phyloP scores from a whole-genome alignment of 1,140 invertebrate species.

The Papilio aristodemus region DNA sequence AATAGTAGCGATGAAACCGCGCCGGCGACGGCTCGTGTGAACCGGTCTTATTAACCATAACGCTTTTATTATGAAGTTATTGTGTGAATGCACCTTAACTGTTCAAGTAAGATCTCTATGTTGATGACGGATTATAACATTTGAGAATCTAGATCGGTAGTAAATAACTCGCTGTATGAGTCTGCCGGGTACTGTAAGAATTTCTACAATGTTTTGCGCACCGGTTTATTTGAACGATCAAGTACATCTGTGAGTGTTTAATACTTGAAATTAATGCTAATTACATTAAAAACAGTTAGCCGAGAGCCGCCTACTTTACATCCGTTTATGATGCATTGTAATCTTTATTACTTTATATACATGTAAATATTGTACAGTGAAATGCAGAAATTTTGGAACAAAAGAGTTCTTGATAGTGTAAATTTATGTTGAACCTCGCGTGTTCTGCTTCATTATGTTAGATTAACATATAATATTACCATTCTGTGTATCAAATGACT shows the following conservation, averaged over 20 bases:
- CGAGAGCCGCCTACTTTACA: background rate
- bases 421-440: conserved; percentile 35
- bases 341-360: background rate
- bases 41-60: conserved; percentile 47
- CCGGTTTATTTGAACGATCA: background rate
- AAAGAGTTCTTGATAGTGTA: too few species aligned
- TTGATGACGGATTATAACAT: conserved; percentile 14
- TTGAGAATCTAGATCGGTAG: conserved; percentile 8
- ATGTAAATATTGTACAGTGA: background rate
- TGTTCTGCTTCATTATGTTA: conserved; percentile 47
- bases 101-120: conserved; percentile 8
- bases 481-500: conserved; percentile 36
- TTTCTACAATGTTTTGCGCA: background rate
- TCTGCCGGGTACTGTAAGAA: conserved; percentile 1
- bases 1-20: conserved; percentile 58
- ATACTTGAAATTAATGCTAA: conserved; percentile 1
- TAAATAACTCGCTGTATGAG: background rate
- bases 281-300: background rate
- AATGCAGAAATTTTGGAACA: conserved; percentile 32
- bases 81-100: conserved; percentile 45
- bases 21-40: conserved; percentile 45
- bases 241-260: background rate
- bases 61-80: conserved; percentile 40
- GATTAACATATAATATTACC: conserved; percentile 61
- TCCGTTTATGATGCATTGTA: background rate